These are phyloP conservation scores for Brachionus paranguensis DNA, from an alignment of 1,140 invertebrate species.

Conservation along the genomic window DNA sequence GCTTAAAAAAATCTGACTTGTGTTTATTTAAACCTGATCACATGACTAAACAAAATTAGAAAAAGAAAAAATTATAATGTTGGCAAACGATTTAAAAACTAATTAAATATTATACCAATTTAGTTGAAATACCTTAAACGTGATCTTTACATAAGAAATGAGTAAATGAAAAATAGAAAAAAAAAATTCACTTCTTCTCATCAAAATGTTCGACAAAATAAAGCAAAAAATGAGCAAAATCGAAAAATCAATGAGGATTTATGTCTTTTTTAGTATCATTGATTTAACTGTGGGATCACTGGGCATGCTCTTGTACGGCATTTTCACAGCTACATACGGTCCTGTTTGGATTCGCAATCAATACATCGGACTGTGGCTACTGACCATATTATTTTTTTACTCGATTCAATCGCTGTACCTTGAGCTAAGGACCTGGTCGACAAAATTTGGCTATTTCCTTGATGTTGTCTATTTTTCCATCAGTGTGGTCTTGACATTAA, in stretches of 20 bases:
- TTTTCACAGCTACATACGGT: conserved; percentile 13
- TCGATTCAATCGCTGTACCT: conserved; percentile 30
- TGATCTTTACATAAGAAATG: neutral
- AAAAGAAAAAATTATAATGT: neutral
- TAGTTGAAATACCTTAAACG: neutral
- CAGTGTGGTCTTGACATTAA: neutral
- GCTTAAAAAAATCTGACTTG: neutral
- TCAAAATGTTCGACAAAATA: neutral
- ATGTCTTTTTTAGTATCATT: neutral
- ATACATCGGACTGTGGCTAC: conserved; percentile 17
- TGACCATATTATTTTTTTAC: neutral
- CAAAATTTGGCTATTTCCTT: neutral
- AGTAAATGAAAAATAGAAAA: neutral
- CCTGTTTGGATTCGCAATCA: conserved; percentile 31
- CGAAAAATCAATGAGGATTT: neutral
- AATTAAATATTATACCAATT: neutral
- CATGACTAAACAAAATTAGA: neutral
- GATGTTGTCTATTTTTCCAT: neutral
- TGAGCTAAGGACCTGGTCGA: neutral
- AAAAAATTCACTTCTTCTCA: neutral
- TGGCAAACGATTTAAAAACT: neutral
- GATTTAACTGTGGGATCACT: neutral
- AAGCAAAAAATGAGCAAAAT: neutral
- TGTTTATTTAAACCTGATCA: neutral
- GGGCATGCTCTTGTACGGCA: conserved; percentile 5